Evolutionary conservation across 1,140 invertebrate species (phyloP), one percentile per base, ranked within the genome.

Genomic region (Drosophila varians): DNA sequence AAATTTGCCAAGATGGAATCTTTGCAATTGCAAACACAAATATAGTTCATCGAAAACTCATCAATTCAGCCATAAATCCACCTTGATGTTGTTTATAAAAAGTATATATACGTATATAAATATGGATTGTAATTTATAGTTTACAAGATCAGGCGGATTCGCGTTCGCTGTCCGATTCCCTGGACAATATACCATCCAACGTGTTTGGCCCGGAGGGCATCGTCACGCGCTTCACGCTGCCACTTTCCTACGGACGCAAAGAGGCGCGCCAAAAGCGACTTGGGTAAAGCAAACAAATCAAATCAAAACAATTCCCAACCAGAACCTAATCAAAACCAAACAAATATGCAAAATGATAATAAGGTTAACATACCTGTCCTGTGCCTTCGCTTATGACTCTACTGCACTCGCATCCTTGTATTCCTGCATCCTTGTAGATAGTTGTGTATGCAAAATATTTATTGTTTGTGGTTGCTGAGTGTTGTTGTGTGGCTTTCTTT

Each of bases 211-310:
- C 90, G 48, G 90, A 91, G 77, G 90, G 90, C 64, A 90, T 91
- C 76, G 90, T 91, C 51, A 91, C 90, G 54, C 87, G 93, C 91
- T 93, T 94, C 91, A 93, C 93, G 80, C 92, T 94, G 90, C 93
- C 93, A 55, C 91, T 94, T 87, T 93, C 92, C 84, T 93, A 93
- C 90, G 93, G 93, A 88, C 92, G 93, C 74, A 93, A 93, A 89
- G 93, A 94, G 90, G 93, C 92, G 77, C 92, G 93, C 61, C 93
- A 93, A 89, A 93, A 93, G 90, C 92, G 93, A 90, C 93, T 91
- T 93, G 90, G 93, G 93, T 94, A 92, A 78, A 77, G 82, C 77
- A 78, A 86, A 75, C 36, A 45, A 52, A 62, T 51, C 26, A 58
- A 56, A 56, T 58, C 38, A 52, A 57, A 42, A 60, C 28, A 48